Conservation (phyloP, 2,888 invertebrate genomes). For the Tribolium freemani region DNA sequence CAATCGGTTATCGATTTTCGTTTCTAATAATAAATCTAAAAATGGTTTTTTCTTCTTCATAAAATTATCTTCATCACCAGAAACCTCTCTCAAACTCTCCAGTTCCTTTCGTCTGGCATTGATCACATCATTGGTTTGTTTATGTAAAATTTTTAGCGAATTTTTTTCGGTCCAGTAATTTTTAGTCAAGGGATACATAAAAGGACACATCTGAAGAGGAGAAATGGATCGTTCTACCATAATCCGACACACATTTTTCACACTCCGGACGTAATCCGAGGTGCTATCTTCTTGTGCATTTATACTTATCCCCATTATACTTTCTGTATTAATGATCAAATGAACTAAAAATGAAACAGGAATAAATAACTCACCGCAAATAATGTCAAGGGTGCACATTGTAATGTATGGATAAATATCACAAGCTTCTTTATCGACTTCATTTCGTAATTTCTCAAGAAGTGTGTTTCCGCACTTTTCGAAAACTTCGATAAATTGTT, state of each 20-base stretch:
- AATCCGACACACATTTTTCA: constrained; percentile 70
- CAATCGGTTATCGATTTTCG: constrained; percentile 72
- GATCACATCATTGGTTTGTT: constrained; percentile 19
- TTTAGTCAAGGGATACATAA: constrained; percentile 71
- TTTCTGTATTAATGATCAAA: constrained; percentile 70
- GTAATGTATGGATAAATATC: constrained; percentile 7
- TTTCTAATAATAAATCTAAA: constrained; percentile 75
- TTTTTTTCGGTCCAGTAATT: constrained; percentile 72
- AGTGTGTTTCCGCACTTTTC: neutral
- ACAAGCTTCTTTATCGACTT: neutral
- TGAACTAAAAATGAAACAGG: neutral
- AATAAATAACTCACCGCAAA: constrained; percentile 4
- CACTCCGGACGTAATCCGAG: constrained; percentile 81
- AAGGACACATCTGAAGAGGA: constrained; percentile 66
- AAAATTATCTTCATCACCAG: neutral
- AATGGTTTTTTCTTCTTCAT: constrained; percentile 76
- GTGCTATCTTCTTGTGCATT: constrained; percentile 79
- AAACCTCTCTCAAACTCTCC: neutral
- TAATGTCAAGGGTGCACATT: constrained; percentile 1
- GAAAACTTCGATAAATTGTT: constrained; percentile 2
- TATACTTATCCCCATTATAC: constrained; percentile 85
- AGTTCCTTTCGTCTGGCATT: neutral
- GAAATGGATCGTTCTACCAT: constrained; percentile 55
- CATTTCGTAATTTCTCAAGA: neutral
- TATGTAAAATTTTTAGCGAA: constrained; percentile 49